Evolutionary conservation across 2,888 invertebrate genomes (phyloP), one percentile per base, ranked within the genome.

Genomic region (Aproaerema taeniolella): DNA sequence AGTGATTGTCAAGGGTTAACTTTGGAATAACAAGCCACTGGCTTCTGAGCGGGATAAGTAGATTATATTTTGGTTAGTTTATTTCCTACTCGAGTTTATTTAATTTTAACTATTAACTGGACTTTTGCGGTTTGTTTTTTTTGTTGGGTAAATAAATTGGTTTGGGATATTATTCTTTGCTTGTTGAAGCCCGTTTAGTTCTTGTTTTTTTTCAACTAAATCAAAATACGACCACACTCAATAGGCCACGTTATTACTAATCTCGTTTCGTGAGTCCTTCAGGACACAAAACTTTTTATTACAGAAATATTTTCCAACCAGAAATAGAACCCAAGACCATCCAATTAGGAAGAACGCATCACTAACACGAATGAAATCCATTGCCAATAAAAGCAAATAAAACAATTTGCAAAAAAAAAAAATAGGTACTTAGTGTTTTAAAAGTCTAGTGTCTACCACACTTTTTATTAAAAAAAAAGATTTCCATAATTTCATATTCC

Each of bases 1-100:
- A 60, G 68, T 66, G 69, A 70, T 69, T 73, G 71, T 69, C 64
- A 55, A 54, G 56, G 67, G 70, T 69, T 72, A 70, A 69, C 69
- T 72, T 62, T 52, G 53, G 50, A 47, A 67, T 67, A 70, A 72
- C 71, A 63, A 60, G 67, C 65, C 62, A 54, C 62, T 42, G 34
- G 47, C 45, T 61, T 58, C 50, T 45, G 13, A 42, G 35, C 35
- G 31, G 15, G 26, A 17, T 42, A 38, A 42, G 32, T 38, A 38
- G 17, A 38, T 42, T 42, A 42, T 24, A 15, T 37, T 38, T 33
- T 26, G 38, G 33, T 33, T 33, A 33, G 28, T 34, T 34, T 38
- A 15, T 38, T 38, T 33, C 29, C 11, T 32, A 7, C 35, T 11
- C 15, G 2, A 12, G 32, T 20, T 8, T 12, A 2, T 13, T 33